Evolutionary conservation across 2,113 vertebrate genomes (phyloP).

Genomic region (Aldabrachelys gigantea): DNA sequence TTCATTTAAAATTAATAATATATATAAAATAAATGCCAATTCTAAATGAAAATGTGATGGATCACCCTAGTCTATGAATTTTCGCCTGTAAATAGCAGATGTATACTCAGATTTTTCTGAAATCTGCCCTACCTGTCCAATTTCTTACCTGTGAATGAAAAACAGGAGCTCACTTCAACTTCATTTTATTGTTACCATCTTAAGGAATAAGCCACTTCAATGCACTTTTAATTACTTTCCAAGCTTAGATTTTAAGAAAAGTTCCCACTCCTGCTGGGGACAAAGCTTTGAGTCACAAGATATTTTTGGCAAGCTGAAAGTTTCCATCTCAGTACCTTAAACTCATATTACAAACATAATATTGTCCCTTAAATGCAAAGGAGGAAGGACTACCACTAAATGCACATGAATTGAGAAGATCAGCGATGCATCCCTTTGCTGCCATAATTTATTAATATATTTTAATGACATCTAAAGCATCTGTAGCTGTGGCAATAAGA

Average conservation of each 20-base stretch:
- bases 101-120: neutral
- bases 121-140: neutral
- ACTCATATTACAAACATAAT: neutral
- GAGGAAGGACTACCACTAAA: neutral
- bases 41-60: neutral
- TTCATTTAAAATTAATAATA: neutral
- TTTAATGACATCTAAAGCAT: neutral
- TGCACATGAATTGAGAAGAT: neutral
- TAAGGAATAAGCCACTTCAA: neutral
- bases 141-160: neutral
- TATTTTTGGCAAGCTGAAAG: neutral
- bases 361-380: neutral
- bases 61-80: rapidly evolving
- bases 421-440: neutral
- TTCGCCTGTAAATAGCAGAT: neutral
- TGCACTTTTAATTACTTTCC: neutral
- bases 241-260: neutral
- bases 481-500: neutral
- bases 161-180: neutral
- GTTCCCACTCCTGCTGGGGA: neutral
- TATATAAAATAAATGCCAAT: neutral
- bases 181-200: neutral
- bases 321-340: neutral
- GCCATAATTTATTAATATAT: neutral
- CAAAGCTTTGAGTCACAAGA: neutral